A percentile compares a stretch with the other conserved stretches of the same genome.
These are phyloP conservation scores for Tiphia femorata DNA, from an alignment of 2,888 invertebrate species.

Conservation along the genomic window DNA sequence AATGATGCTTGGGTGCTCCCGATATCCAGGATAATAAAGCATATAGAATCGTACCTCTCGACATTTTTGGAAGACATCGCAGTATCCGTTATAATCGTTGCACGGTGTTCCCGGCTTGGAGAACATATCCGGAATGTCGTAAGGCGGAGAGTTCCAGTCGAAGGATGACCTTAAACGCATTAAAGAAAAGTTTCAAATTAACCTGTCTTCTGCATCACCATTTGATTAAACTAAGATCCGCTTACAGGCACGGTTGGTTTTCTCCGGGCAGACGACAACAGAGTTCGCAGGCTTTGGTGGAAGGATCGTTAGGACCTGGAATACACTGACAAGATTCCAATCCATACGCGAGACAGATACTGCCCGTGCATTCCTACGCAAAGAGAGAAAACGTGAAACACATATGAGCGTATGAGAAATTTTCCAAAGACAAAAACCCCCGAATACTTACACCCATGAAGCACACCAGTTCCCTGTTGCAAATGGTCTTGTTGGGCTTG, in stretches of 20 bases:
- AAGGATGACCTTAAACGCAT: slow-evolving; percentile 81
- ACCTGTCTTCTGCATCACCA: not conserved
- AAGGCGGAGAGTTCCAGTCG: slow-evolving; percentile 90
- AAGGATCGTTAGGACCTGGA: slow-evolving; percentile 81
- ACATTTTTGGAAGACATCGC: slow-evolving; percentile 82
- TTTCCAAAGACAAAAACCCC: slow-evolving; percentile 6
- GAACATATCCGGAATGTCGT: slow-evolving; percentile 93
- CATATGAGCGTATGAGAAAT: not conserved
- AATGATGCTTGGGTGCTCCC: not conserved
- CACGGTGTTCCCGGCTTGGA: slow-evolving; percentile 95
- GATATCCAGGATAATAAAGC: not conserved
- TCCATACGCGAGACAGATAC: slow-evolving; percentile 97
- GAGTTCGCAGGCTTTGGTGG: slow-evolving; percentile 91
- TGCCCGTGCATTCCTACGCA: slow-evolving; percentile 91
- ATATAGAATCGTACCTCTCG: slow-evolving; percentile 75
- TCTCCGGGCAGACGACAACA: slow-evolving; percentile 91
- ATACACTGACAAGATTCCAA: slow-evolving; percentile 96
- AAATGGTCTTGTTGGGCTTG: slow-evolving; percentile 94
- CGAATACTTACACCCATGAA: slow-evolving; percentile 88
- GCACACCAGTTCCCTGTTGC: slow-evolving; percentile 97
- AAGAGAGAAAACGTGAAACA: slow-evolving; percentile 2
- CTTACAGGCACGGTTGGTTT: slow-evolving; percentile 81
- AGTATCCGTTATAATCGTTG: slow-evolving; percentile 91
- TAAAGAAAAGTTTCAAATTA: not conserved
- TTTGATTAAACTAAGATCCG: slow-evolving; percentile 24